phyloP scores from a whole-genome alignment of 2,888 invertebrate genomes.

The Chloromyia formosa region DNA sequence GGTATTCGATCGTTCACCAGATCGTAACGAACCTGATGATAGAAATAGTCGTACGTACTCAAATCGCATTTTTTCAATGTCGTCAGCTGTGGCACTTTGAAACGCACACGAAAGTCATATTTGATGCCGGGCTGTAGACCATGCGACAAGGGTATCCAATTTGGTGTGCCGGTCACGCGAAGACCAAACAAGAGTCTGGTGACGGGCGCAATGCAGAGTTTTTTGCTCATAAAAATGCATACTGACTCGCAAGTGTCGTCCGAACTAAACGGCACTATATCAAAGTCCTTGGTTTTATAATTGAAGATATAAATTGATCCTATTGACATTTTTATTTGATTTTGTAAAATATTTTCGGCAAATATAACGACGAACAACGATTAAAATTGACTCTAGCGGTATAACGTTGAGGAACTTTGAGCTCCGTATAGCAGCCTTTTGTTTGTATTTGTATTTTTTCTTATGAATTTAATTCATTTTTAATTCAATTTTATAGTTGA shows the following conservation, averaged over 20 bases:
- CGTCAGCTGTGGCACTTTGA: constrained; percentile 69
- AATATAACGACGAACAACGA: constrained; percentile 6
- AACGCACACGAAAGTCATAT: constrained; percentile 82
- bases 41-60: constrained; percentile 84
- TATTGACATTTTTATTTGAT: constrained; percentile 30
- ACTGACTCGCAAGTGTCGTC: constrained; percentile 72
- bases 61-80: constrained; percentile 68
- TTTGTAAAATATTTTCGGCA: constrained; percentile 2
- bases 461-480: constrained; percentile 13
- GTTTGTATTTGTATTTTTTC: too few relatives aligned
- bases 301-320: constrained; percentile 56
- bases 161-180: constrained; percentile 70
- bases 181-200: constrained; percentile 82
- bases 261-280: constrained; percentile 54
- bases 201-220: constrained; percentile 77
- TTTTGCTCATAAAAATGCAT: constrained; percentile 72
- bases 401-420: constrained; percentile 4
- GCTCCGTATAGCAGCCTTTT: constrained; percentile 17
- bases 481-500: background rate
- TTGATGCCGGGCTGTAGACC: constrained; percentile 66
- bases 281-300: constrained; percentile 55
- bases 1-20: constrained; percentile 81
- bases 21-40: constrained; percentile 84
- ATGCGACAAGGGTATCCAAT: constrained; percentile 76
- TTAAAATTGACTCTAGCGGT: constrained; percentile 25